These are phyloP conservation scores for Calephelis virginiensis DNA, from an alignment of 1,140 invertebrate genomes.

Conservation along the genomic window DNA sequence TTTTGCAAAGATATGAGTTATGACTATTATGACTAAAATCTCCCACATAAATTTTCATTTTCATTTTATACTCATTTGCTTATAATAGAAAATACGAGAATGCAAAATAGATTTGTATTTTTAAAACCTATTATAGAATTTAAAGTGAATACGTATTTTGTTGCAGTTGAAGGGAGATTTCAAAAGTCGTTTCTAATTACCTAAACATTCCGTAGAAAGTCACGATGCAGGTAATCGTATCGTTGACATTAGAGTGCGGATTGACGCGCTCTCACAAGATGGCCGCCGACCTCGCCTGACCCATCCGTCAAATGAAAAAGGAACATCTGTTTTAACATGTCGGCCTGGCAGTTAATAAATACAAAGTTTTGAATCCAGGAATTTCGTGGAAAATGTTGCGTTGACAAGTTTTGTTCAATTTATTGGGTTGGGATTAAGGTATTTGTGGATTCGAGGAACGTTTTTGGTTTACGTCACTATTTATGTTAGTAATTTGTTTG, in stretches of 20 bases:
- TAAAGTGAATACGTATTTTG: constrained; percentile 18
- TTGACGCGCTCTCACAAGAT: constrained; percentile 68
- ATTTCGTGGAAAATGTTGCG: constrained; percentile 43
- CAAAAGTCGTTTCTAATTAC: constrained; percentile 53
- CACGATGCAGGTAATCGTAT: constrained; percentile 66
- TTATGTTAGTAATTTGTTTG: no score
- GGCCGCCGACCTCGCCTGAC: constrained; percentile 69
- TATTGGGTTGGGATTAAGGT: constrained; percentile 42
- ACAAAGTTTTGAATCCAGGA: constrained; percentile 53
- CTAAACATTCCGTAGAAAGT: constrained; percentile 51
- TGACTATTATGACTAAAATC: no score
- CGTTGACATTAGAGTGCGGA: constrained; percentile 60
- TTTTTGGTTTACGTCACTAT: neutral
- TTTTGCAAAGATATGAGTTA: no score
- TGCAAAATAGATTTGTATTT: constrained; percentile 4
- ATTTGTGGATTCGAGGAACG: constrained; percentile 36
- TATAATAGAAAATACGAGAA: no score
- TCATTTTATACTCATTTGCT: no score
- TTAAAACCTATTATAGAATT: constrained; percentile 14
- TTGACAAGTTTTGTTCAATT: constrained; percentile 43
- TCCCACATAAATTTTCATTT: no score
- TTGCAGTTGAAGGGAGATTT: constrained; percentile 31
- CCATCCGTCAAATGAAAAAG: constrained; percentile 68
- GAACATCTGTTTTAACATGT: constrained; percentile 76
- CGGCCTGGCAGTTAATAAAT: constrained; percentile 66